Conservation (phyloP, 2,113 vertebrate genomes). For the Hippolais icterina region DNA sequence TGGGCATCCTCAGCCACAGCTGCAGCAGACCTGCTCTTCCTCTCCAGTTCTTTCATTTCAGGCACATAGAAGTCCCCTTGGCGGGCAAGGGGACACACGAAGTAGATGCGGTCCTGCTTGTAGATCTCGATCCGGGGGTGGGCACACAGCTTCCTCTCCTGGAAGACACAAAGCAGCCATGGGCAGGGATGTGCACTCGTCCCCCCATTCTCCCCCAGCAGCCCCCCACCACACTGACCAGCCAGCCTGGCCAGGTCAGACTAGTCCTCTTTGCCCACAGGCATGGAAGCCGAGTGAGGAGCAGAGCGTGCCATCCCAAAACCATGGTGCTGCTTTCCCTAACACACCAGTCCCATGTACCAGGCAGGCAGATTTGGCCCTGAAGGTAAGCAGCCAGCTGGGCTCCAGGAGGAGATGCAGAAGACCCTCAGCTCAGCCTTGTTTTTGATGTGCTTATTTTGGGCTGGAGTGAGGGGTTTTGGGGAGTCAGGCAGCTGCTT, state of each 20-base stretch:
- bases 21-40: constrained; percentile 75
- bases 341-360: rapidly evolving
- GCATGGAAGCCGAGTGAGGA: rapidly evolving
- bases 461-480: rapidly evolving
- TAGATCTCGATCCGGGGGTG: constrained; percentile 91
- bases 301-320: background rate
- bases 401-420: background rate
- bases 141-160: constrained; percentile 92
- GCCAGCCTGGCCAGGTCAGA: background rate
- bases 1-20: constrained; percentile 78
- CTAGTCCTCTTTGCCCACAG: background rate
- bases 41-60: constrained; percentile 86
- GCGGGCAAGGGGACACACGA: constrained; percentile 89
- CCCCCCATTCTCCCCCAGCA: rapidly evolving
- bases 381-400: rapidly evolving
- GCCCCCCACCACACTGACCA: background rate
- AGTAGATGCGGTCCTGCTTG: constrained; percentile 84
- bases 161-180: background rate
- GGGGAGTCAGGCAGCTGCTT: background rate
- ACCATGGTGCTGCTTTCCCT: background rate
- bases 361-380: background rate
- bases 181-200: rapidly evolving
- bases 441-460: background rate
- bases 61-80: constrained; percentile 94
- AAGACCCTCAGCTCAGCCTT: background rate